Base-by-base conservation (phyloP, 2,113 vertebrate species). In the Entomyzon cyanotis region DNA sequence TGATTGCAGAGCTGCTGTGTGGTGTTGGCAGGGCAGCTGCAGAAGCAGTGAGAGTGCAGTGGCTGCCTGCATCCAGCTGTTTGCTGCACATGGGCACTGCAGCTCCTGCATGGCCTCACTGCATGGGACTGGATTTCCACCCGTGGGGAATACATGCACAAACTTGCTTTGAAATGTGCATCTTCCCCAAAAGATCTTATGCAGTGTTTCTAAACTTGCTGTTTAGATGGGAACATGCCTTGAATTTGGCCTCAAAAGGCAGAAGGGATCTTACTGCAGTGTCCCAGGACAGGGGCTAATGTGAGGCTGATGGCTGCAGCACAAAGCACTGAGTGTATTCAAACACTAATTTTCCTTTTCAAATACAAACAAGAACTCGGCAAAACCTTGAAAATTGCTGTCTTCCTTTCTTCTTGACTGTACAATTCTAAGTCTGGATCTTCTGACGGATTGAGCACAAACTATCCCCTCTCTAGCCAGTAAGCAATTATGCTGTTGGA, bases 21-120 rank as follows among this genome's bases (percentile, higher is more conserved):
- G 31, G 52, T 2, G 0, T 7, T 58, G 62, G 41, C 41, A 67
- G 42, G 35, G 81, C 82, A 71, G 60, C 56, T 93, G 46, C 63
- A 84, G 68, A 44, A 78, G 69, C 64, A 47, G 47, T 77, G 55
- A 42, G 80, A 64, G 62, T 10, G 3, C 47, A 46, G 37, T 8
- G 22, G 24, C 18, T 82, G 62, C 30, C 75, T 77, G 63, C 52
- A 64, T 23, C 56, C 65, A 59, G 70, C 74, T 90, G 86, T 52
- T 30, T 21, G 21, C 30, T 31, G 14, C 56, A 55, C 18, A 12
- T 0, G 8, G 73, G 42, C 46, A 39, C 16, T 13, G 55, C 49
- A 79, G 56, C 73, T 42, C 3, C 80, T 9, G 12, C 27, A 12
- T 15, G 0, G 0, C 62, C 42, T 65, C 33, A 1, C 47, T 50